A percentile compares a stretch with the other conserved stretches of the same genome.
These are phyloP conservation scores for Aethes cnicana DNA, from an alignment of 2,888 invertebrate species.

Conservation along the genomic window DNA sequence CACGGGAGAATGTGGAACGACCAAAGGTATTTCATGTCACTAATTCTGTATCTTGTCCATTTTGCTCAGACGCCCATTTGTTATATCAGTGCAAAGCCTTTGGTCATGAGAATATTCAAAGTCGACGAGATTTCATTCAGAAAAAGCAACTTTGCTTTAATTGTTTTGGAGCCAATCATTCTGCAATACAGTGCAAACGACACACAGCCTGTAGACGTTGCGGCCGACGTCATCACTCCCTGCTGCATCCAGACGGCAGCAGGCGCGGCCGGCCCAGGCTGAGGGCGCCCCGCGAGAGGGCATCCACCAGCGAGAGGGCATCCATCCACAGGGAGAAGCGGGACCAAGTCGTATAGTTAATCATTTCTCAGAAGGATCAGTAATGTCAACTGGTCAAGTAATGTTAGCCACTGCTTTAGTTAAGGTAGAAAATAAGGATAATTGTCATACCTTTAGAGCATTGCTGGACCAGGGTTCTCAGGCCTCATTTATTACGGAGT, in stretches of 20 bases:
- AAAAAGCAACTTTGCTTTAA: constrained; percentile 32
- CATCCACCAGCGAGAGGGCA: background rate
- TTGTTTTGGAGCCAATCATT: constrained; percentile 30
- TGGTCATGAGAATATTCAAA: constrained; percentile 17
- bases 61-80: constrained; percentile 26
- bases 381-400: constrained; percentile 18
- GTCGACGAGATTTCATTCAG: constrained; percentile 26
- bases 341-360: constrained; percentile 9
- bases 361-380: constrained; percentile 30
- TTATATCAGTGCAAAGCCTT: constrained; percentile 34
- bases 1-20: background rate
- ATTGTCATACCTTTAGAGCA: constrained; percentile 21
- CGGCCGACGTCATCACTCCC: constrained; percentile 31
- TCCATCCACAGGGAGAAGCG: constrained; percentile 12
- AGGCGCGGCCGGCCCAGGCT: constrained; percentile 1
- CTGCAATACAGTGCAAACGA: constrained; percentile 28
- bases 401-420: constrained; percentile 34
- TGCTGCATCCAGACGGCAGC: constrained; percentile 30
- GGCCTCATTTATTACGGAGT: constrained; percentile 28
- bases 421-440: constrained; percentile 18
- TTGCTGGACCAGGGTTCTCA: constrained; percentile 33
- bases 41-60: constrained; percentile 10
- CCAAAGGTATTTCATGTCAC: constrained; percentile 3
- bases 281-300: background rate
- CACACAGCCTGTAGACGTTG: constrained; percentile 30